phyloP scores from a whole-genome alignment of 2,797 vertebrate species.

The Notoglanidium macrostoma region DNA sequence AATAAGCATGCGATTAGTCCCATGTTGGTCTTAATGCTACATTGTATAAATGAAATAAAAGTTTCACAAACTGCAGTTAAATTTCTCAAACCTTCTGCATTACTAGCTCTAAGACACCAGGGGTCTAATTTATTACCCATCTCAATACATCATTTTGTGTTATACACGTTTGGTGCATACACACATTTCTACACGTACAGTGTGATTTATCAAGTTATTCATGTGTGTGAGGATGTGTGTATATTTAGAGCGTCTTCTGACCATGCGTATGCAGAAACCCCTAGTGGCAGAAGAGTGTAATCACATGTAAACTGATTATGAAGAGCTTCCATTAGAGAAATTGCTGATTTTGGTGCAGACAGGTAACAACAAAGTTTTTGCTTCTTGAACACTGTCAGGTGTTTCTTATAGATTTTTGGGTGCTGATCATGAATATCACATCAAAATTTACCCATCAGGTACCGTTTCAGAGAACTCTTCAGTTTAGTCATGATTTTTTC shows the following conservation, averaged over 20 bases:
- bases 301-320: neutral
- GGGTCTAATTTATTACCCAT: neutral
- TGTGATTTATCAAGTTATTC: neutral
- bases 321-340: neutral
- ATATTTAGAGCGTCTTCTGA: neutral
- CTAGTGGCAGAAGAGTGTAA: neutral
- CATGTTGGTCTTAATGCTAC: constrained; percentile 44
- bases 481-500: too few species aligned
- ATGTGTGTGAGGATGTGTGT: neutral
- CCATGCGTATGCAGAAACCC: neutral
- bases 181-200: neutral
- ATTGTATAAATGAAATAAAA: constrained; percentile 56
- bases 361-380: too few species aligned
- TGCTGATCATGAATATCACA: too few species aligned
- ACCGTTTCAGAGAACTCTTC: too few species aligned
- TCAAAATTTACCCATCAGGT: too few species aligned
- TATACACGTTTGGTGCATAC: too few species aligned
- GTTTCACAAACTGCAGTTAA: constrained; percentile 14
- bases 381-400: too few species aligned
- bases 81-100: constrained; percentile 12
- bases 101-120: too few species aligned
- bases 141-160: neutral
- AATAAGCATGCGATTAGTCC: neutral
- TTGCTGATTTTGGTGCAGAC: neutral
- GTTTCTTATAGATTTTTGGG: too few species aligned